These are phyloP conservation scores for Sebastolobus alascanus DNA, from an alignment of 2,797 vertebrate genomes.

Conservation along the genomic window DNA sequence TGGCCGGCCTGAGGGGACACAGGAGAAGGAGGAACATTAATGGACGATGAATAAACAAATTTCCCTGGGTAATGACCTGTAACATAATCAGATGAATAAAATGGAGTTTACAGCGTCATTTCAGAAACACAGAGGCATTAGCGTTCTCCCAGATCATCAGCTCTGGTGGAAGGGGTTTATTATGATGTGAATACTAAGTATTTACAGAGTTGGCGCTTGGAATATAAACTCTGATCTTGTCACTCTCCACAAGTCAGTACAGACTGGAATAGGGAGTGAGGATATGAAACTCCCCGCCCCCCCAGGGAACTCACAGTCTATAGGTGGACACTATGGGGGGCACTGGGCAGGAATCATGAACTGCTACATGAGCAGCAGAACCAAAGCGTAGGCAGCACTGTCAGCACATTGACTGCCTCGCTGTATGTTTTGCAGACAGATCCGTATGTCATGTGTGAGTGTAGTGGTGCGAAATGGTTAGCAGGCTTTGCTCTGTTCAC, in stretches of 20 bases:
- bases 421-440: not conserved
- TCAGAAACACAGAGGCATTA: conserved; percentile 27
- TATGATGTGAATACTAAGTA: conserved; percentile 14
- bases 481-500: not conserved
- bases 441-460: not conserved
- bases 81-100: not conserved
- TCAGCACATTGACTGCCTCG: not conserved
- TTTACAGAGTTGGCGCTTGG: conserved; percentile 7
- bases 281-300: not conserved
- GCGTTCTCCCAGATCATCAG: conserved; percentile 13
- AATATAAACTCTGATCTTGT: not conserved
- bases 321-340: not conserved
- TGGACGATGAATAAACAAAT: not conserved
- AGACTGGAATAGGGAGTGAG: not conserved
- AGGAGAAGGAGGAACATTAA: not conserved
- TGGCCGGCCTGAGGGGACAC: conserved; percentile 88
- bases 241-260: not conserved
- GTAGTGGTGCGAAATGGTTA: not conserved
- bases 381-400: not conserved
- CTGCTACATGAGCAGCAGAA: not conserved
- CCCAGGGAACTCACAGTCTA: not conserved
- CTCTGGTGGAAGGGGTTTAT: conserved; percentile 1
- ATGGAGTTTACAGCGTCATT: not conserved
- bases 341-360: not conserved
- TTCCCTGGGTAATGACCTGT: not conserved